Base-by-base conservation (phyloP, 2,888 invertebrate species). In the Ptychoptera albimana region DNA sequence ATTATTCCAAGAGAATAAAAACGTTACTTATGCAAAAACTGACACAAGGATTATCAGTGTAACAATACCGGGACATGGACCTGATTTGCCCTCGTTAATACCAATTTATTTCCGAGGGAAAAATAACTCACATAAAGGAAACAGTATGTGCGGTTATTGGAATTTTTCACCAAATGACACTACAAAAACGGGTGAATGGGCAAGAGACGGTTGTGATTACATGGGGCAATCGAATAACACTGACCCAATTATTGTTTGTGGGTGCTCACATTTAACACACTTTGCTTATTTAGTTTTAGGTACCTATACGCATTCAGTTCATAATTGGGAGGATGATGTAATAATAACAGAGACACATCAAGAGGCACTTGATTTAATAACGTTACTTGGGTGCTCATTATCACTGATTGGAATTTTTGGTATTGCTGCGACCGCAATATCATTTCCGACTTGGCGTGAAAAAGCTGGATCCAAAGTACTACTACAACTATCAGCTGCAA, bases 401-500 rank as follows among this genome's bases (percentile, higher is more conserved):
- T 78, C 78, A 1, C 56, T 77, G 31, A 50, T 72, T 2, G 76
- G 76, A 14, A 65, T 77, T 29, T 45, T 64, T n/a, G 69, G 73
- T 2, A 74, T 76, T 46, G 69, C 73, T 57, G 55, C 71, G 13
- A 77, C 77, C 1, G 76, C 75, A 2, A 58, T 68, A 10, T 53
- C 73, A 8, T 76, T 76, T 53, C 63, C 67, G 48, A 68, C 70
- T 36, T 75, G 79, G 72, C 69, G 80, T 12, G 68, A 70, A 53
- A 72, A 75, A 52, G 68, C 76, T 1, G 74, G 77, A 0, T 77
- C 77, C 35, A 77, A 79, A 60, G 70, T 80, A 8, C 60, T 82
- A 23, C 62, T 80, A 30, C 74, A 80, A 55, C 60, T 81, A 40
- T 74, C 79, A 15, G 60, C 73, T 2, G 72, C 80, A 1, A 68